Conservation (phyloP, 2,113 vertebrate species). For the Taurulus bubalis region DNA sequence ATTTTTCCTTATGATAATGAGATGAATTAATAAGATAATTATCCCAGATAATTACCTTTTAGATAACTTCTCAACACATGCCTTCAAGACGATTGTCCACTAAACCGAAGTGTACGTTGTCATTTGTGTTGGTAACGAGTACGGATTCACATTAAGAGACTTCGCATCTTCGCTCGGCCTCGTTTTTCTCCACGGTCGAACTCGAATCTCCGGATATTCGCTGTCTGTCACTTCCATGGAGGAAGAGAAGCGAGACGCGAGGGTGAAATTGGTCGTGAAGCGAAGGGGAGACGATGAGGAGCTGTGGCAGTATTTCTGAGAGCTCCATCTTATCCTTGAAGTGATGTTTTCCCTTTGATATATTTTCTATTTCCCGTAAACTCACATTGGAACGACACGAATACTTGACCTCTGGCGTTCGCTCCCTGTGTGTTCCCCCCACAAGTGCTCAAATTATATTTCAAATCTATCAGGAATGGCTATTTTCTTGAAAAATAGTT, state of each 20-base stretch:
- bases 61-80: not conserved
- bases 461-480: conserved; percentile 1
- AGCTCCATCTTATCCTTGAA: conserved; percentile 48
- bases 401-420: conserved; percentile 52
- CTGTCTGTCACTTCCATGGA: conserved; percentile 49
- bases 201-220: conserved; percentile 34
- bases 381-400: conserved; percentile 43
- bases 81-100: not conserved
- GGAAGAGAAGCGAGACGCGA: conserved; percentile 46
- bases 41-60: no score
- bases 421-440: conserved; percentile 39
- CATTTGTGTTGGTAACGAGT: not conserved
- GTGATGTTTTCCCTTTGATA: conserved; percentile 56
- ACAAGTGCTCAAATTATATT: conserved; percentile 23
- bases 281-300: conserved; percentile 55
- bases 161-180: conserved; percentile 21
- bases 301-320: conserved; percentile 51
- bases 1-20: not conserved
- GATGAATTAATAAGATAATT: no score
- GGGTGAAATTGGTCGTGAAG: conserved; percentile 62
- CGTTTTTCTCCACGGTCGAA: conserved; percentile 32
- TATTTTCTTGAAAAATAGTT: conserved; percentile 24
- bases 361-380: conserved; percentile 43
- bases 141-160: conserved; percentile 19
- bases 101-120: not conserved